A percentile compares a stretch with the other conserved stretches of the same genome.
Evolutionary conservation across 2,113 vertebrate species (phyloP).

Genomic region (Notiomystis cincta): DNA sequence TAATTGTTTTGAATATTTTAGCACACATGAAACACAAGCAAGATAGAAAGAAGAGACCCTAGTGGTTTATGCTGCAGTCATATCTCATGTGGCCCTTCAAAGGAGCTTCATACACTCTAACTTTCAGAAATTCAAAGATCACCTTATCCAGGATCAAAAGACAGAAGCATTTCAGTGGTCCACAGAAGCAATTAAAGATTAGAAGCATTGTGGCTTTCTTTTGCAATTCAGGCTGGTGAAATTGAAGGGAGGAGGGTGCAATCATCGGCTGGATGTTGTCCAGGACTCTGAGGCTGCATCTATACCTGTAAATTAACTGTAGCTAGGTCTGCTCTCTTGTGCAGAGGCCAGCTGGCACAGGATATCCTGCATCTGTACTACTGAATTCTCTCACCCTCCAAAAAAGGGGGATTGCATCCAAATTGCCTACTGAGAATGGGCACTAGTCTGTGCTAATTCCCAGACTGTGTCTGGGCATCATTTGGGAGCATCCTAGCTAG

Average conservation of each 20-base stretch:
- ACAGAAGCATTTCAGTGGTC: background rate
- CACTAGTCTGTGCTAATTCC: conserved; percentile 39
- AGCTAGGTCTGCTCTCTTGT: conserved; percentile 39
- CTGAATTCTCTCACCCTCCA: conserved; percentile 21
- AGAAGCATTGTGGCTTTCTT: conserved; percentile 34
- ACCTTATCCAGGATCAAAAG: background rate
- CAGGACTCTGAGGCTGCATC: conserved; percentile 7
- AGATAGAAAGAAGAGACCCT: background rate
- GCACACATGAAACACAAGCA: background rate
- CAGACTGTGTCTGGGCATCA: background rate
- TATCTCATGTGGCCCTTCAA: background rate
- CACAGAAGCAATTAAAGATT: conserved; percentile 21
- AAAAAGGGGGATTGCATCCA: conserved; percentile 9
- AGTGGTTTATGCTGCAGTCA: background rate
- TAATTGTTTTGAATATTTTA: background rate
- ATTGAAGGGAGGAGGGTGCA: conserved; percentile 19
- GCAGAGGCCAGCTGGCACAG: conserved; percentile 56
- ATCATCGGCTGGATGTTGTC: background rate
- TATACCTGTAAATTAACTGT: conserved; percentile 65
- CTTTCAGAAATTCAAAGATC: background rate
- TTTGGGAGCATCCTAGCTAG: conserved; percentile 5
- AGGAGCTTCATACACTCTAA: background rate
- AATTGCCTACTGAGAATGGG: conserved; percentile 27
- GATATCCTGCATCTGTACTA: conserved; percentile 59
- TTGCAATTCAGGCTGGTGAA: conserved; percentile 16